Percentiles rank a stretch among this genome's conserved stretches.
phyloP scores from a whole-genome alignment of 2,797 vertebrate species.

The Hephaestus fuliginosus region DNA sequence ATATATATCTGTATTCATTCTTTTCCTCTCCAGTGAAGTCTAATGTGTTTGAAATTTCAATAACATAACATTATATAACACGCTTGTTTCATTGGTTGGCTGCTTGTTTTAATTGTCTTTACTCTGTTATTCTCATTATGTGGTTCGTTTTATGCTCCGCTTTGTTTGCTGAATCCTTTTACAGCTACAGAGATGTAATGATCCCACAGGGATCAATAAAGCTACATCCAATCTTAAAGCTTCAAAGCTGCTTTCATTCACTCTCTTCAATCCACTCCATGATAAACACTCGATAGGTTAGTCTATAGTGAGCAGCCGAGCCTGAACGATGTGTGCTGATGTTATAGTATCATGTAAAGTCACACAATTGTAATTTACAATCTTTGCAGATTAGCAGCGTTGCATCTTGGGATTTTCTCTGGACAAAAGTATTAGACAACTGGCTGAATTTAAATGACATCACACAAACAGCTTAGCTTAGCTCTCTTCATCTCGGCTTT shows the following conservation, averaged over 20 bases:
- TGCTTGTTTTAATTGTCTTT: slow-evolving; percentile 8
- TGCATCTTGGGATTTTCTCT: not conserved
- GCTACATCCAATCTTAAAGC: slow-evolving; percentile 27
- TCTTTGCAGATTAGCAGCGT: not conserved
- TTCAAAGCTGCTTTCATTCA: slow-evolving; percentile 12
- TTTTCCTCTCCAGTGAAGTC: not conserved
- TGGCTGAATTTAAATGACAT: not conserved
- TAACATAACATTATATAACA: not conserved
- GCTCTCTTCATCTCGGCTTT: not conserved
- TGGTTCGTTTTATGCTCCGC: slow-evolving; percentile 20
- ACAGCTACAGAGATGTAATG: slow-evolving; percentile 25
- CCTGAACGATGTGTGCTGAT: no score
- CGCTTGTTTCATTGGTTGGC: not conserved
- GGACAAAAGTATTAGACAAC: not conserved
- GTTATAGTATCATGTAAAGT: not conserved
- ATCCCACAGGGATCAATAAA: slow-evolving; percentile 43
- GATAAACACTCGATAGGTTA: slow-evolving; percentile 11
- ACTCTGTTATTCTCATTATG: slow-evolving; percentile 10
- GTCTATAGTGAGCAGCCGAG: not conserved
- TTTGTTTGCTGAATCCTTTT: not conserved
- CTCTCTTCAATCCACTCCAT: not conserved
- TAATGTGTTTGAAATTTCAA: not conserved
- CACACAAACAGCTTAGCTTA: not conserved
- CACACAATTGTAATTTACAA: not conserved
- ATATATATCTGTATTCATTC: not conserved